These are phyloP conservation scores for Erebia epiphron DNA, from an alignment of 2,888 invertebrate species.

Conservation along the genomic window DNA sequence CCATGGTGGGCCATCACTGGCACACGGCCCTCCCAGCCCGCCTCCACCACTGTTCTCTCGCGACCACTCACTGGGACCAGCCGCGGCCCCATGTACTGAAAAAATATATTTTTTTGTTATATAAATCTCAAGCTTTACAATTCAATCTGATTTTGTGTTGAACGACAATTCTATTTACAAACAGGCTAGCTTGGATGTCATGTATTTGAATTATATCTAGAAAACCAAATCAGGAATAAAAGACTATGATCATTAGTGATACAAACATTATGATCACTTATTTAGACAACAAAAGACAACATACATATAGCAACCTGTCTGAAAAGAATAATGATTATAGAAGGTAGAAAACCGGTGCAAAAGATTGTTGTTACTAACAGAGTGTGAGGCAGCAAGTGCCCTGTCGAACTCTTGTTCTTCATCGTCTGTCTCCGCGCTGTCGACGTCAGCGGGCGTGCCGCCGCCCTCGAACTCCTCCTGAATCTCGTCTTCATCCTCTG, in stretches of 20 bases:
- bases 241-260: too few species aligned
- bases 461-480: constrained; percentile 24
- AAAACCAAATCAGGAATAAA: too few species aligned
- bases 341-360: too few species aligned
- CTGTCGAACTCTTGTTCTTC: constrained; percentile 67
- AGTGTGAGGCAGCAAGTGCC: constrained; percentile 67
- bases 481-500: constrained; percentile 41
- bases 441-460: constrained; percentile 34
- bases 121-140: too few species aligned
- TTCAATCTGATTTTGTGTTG: too few species aligned
- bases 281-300: too few species aligned
- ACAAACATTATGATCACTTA: too few species aligned
- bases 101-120: neutral
- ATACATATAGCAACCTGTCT: too few species aligned
- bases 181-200: too few species aligned
- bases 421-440: constrained; percentile 46
- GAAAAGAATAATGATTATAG: too few species aligned
- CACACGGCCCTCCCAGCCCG: constrained; percentile 68
- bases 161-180: too few species aligned
- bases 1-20: constrained; percentile 64
- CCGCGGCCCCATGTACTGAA: constrained; percentile 69
- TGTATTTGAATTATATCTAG: too few species aligned
- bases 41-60: constrained; percentile 54
- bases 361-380: constrained; percentile 51
- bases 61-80: constrained; percentile 61